Evolutionary conservation across 1,140 invertebrate genomes (phyloP), one percentile per base, ranked within the genome.

Genomic region (Stenopsyche tienmushanensis): DNA sequence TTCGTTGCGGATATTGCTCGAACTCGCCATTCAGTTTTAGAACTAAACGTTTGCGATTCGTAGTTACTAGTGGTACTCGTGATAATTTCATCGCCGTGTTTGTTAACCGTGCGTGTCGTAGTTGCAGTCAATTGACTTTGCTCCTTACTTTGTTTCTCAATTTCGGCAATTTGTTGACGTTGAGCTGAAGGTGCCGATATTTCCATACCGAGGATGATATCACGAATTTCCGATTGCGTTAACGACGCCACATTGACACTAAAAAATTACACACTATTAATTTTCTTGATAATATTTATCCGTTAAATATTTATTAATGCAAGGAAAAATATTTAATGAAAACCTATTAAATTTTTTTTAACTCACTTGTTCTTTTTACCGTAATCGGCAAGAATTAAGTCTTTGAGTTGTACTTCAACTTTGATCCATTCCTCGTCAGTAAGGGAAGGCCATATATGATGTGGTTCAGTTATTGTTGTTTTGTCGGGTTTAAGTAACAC

Each of bases 201-300:
- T 81, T 99, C 98, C 97, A 99, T 99, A 74, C 98, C 98, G 23
- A 99, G 84, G 73, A 99, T 99, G 65, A 99, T 99, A 77, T 99
- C 98, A 64, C 97, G 88, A 73, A 99, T 99, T 83, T 99, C 97
- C 0, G 96, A 98, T 75, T 99, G 97, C 0, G 97, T 99, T 9
- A 99, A 81, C 0, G 97, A 99, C 0, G 96, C 96, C 0, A 99
- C 97, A 77, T 99, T 99, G 0, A 99, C 98, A 74, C 86, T 89
- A 75, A 52, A 79, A 77, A 68, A 34, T n/a, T n/a, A n/a, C n/a
- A n/a, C n/a, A n/a, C n/a, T n/a, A n/a, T n/a, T n/a, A n/a, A n/a
- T n/a, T n/a, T n/a, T n/a, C n/a, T n/a, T n/a, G n/a, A n/a, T n/a
- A n/a, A n/a, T n/a, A n/a, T n/a, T n/a, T n/a, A n/a, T n/a, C n/a